Evolutionary conservation across 1,140 invertebrate genomes (phyloP).

Genomic region (Sogatella furcifera): DNA sequence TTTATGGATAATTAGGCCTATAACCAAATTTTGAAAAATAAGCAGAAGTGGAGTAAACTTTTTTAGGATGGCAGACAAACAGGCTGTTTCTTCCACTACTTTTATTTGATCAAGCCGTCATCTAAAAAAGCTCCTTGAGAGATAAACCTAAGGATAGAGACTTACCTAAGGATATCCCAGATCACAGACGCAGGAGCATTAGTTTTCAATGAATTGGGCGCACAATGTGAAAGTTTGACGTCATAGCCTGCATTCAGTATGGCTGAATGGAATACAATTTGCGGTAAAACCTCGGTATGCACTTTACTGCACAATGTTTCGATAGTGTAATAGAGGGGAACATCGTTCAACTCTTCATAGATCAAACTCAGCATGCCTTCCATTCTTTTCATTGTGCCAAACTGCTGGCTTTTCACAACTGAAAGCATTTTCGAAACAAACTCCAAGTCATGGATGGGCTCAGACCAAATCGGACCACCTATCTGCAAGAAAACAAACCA

Average conservation of each 20-base stretch:
- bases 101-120: no score
- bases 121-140: no score
- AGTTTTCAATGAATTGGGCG: constrained; percentile 84
- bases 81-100: no score
- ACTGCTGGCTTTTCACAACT: constrained; percentile 31
- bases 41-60: no score
- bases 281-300: constrained; percentile 14
- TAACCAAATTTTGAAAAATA: no score
- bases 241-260: constrained; percentile 85
- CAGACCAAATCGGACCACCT: constrained; percentile 91
- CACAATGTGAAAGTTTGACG: constrained; percentile 87
- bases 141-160: background rate
- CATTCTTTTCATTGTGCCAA: constrained; percentile 65
- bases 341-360: constrained; percentile 66
- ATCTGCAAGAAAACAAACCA: constrained; percentile 40
- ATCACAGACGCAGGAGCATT: constrained; percentile 75
- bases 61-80: no score
- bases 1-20: no score
- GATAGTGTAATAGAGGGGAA: constrained; percentile 78
- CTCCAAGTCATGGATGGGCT: constrained; percentile 61
- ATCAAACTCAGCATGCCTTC: constrained; percentile 58
- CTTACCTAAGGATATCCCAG: constrained; percentile 79
- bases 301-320: constrained; percentile 24
- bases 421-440: constrained; percentile 56
- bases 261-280: constrained; percentile 61